Evolutionary conservation across 2,797 vertebrate genomes (phyloP).

Genomic region (Tarsius wallacei): DNA sequence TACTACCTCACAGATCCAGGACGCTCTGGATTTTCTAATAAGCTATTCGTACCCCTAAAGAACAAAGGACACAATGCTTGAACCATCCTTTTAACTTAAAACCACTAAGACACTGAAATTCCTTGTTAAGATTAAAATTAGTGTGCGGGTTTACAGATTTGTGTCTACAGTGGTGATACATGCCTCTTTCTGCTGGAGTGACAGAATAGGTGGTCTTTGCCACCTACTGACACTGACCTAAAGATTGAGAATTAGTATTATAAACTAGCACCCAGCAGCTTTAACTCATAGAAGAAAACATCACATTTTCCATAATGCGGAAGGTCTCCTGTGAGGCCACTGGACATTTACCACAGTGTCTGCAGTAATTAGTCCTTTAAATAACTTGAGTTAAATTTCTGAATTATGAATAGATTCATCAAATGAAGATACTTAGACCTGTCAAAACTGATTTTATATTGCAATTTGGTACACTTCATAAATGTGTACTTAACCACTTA

Average conservation of each 20-base stretch:
- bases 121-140: conserved; percentile 86
- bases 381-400: conserved; percentile 72
- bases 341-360: conserved; percentile 57
- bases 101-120: conserved; percentile 82
- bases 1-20: conserved; percentile 90
- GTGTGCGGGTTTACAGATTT: conserved; percentile 88
- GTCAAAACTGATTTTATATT: conserved; percentile 67
- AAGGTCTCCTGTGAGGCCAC: conserved; percentile 28
- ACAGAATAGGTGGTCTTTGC: conserved; percentile 65
- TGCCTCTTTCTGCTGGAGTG: conserved; percentile 73
- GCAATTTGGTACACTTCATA: conserved; percentile 80
- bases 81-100: conserved; percentile 84
- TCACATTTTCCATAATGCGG: conserved; percentile 52
- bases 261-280: conserved; percentile 64
- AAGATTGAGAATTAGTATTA: conserved; percentile 69
- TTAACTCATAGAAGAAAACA: conserved; percentile 74
- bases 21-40: conserved; percentile 88
- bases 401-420: conserved; percentile 66
- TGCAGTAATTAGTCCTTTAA: conserved; percentile 71
- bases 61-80: conserved; percentile 87
- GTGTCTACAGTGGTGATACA: conserved; percentile 76
- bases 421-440: conserved; percentile 75
- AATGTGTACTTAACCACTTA: neutral
- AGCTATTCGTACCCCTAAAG: conserved; percentile 88
- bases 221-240: conserved; percentile 35